A percentile compares a stretch with the other conserved stretches of the same genome.
These are phyloP conservation scores for Danio albolineatus DNA, from an alignment of 2,797 vertebrate species.

Conservation along the genomic window DNA sequence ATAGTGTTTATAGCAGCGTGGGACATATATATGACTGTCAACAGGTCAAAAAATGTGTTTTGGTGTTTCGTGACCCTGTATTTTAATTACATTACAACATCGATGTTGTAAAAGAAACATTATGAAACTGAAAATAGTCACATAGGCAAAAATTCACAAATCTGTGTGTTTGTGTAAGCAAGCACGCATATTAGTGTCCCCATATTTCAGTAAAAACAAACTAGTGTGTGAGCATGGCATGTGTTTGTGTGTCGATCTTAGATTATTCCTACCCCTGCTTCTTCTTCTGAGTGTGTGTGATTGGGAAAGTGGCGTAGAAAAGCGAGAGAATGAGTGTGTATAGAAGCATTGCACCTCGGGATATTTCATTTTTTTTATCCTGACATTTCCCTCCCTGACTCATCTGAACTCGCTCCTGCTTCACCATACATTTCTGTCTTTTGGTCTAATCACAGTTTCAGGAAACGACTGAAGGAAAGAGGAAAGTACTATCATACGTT, in stretches of 20 bases:
- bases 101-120: too few relatives aligned
- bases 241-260: slow-evolving; percentile 11
- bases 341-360: background rate
- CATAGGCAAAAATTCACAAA: too few relatives aligned
- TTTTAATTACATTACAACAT: too few relatives aligned
- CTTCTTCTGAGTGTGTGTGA: slow-evolving; percentile 29
- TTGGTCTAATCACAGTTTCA: slow-evolving; percentile 33
- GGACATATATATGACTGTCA: too few relatives aligned
- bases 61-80: too few relatives aligned
- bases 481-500: background rate
- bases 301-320: slow-evolving; percentile 2
- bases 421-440: slow-evolving; percentile 16
- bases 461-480: slow-evolving; percentile 11
- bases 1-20: too few relatives aligned
- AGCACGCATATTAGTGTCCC: too few relatives aligned
- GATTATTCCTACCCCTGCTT: slow-evolving; percentile 1
- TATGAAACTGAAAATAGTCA: too few relatives aligned
- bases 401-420: slow-evolving; percentile 23
- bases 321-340: background rate
- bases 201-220: too few relatives aligned
- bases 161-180: too few relatives aligned
- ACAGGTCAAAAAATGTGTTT: too few relatives aligned
- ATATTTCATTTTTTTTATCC: slow-evolving; percentile 39
- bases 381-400: slow-evolving; percentile 37
- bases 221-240: slow-evolving; percentile 8